phyloP scores from a whole-genome alignment of 1,140 invertebrate genomes.

The Drosophila aff. region DNA sequence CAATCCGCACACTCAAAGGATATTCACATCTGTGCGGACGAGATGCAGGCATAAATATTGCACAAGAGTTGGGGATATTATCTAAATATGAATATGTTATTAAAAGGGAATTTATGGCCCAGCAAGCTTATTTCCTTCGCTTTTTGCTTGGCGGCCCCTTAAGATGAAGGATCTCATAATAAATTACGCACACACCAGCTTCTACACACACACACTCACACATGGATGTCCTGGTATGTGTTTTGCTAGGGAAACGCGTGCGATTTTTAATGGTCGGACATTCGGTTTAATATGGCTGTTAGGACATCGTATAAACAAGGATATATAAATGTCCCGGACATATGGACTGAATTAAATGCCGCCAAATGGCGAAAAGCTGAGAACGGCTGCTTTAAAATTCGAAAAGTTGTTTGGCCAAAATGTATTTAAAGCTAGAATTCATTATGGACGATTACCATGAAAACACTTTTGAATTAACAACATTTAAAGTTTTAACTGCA shows the following conservation, averaged over 20 bases:
- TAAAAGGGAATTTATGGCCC: conserved; percentile 67
- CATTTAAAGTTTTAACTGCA: conserved; percentile 44
- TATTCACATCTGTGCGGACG: conserved; percentile 16
- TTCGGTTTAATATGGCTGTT: conserved; percentile 49
- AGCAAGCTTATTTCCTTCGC: conserved; percentile 24
- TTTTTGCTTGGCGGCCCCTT: conserved; percentile 22
- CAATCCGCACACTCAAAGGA: conserved; percentile 10
- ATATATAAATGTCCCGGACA: conserved; percentile 20
- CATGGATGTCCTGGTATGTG: not conserved
- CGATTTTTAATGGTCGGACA: conserved; percentile 51
- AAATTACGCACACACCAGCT: conserved; percentile 44
- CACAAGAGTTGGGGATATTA: conserved; percentile 58
- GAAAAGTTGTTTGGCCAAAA: not conserved
- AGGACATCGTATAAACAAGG: conserved; percentile 30
- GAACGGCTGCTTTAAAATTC: not conserved
- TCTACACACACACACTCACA: not conserved
- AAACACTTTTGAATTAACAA: conserved; percentile 29
- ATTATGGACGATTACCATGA: conserved; percentile 23
- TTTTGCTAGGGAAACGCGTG: conserved; percentile 29
- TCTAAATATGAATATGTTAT: conserved; percentile 80
- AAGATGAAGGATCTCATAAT: conserved; percentile 53
- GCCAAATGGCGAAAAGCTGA: conserved; percentile 3
- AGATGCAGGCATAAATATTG: conserved; percentile 44
- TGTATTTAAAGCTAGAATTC: conserved; percentile 17
- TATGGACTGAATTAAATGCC: conserved; percentile 34